Evolutionary conservation across 92 coral and sea anemone genomes (phyloP), one percentile per base, ranked within the genome.

Genomic region (Isaurus tuberculatus): DNA sequence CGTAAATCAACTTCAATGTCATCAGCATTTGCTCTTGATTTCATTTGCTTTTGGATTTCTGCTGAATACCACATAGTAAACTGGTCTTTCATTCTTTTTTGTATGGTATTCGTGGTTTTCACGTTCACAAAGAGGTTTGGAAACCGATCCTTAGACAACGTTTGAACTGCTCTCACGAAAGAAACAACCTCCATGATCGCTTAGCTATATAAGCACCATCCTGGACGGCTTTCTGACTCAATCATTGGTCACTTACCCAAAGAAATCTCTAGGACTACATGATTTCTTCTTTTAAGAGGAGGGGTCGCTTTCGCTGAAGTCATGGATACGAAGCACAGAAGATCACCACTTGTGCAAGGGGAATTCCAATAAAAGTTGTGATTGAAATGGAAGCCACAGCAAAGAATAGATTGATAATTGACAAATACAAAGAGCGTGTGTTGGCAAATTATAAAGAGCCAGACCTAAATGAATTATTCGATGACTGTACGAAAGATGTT

Each of bases 231-330:
- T 19, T 32, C 53, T 34, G 57, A 65, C 49, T 63, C 85, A 22
- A 30, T 80, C 13, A 36, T 65, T 80, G 85, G 75, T 36, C 85
- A 80, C 40, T 65, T 80, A 63, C 85, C 61, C 25, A 80, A 74
- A 58, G 85, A n/a, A n/a, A n/a, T n/a, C n/a, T n/a, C n/a, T n/a
- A n/a, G n/a, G n/a, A 80, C 70, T 65, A 63, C 74, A 58, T 74
- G 60, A 15, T 64, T 32, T 80, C n/a, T 58, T 58, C 65, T 72
- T 13, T 36, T 72, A 23, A 31, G 51, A 9, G 79, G 79, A 30
- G 79, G 53, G 44, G 53, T n/a, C 0, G 79, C n/a, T n/a, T n/a
- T n/a, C n/a, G n/a, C n/a, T n/a, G n/a, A n/a, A n/a, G n/a, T 72
- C 2, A 17, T 72, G n/a, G 57, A 72, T 36, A 31, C 20, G 0